Evolutionary conservation across 2,888 invertebrate species (phyloP).

Genomic region (Campoplex capitator): DNA sequence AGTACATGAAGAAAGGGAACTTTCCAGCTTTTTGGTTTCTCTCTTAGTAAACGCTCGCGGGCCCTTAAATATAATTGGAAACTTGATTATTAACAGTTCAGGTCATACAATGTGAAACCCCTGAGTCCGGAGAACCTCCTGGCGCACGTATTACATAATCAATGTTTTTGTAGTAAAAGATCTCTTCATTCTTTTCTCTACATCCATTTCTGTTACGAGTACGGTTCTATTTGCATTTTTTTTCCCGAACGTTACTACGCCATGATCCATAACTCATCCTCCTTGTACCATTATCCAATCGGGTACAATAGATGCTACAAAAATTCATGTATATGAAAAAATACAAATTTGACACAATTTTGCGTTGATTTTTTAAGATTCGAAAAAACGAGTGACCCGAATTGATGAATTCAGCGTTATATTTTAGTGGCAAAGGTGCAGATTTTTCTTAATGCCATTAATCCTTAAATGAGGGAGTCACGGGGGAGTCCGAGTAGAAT

Average conservation of each 20-base stretch:
- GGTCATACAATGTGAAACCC: neutral
- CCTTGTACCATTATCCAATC: neutral
- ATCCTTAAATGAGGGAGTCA: neutral
- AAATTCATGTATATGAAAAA: neutral
- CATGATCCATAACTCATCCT: neutral
- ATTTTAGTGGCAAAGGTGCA: neutral
- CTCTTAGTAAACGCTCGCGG: slow-evolving; percentile 19
- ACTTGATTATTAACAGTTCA: slow-evolving; percentile 25
- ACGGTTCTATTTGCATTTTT: neutral
- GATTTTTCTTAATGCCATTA: neutral
- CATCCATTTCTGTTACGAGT: neutral
- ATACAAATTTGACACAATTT: neutral
- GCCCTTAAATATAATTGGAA: slow-evolving; percentile 13
- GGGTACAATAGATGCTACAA: neutral
- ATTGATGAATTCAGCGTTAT: neutral
- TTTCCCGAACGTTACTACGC: neutral
- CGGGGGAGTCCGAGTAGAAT: neutral
- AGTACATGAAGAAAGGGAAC: neutral
- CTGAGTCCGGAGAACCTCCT: slow-evolving; percentile 1
- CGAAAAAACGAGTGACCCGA: neutral
- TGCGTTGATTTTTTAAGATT: neutral
- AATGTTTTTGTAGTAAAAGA: slow-evolving; percentile 1
- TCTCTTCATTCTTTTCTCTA: neutral
- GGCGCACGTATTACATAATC: neutral
- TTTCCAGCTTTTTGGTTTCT: slow-evolving; percentile 1